Base-by-base conservation (phyloP, 2,888 invertebrate species). In the Tyria jacobaeae region DNA sequence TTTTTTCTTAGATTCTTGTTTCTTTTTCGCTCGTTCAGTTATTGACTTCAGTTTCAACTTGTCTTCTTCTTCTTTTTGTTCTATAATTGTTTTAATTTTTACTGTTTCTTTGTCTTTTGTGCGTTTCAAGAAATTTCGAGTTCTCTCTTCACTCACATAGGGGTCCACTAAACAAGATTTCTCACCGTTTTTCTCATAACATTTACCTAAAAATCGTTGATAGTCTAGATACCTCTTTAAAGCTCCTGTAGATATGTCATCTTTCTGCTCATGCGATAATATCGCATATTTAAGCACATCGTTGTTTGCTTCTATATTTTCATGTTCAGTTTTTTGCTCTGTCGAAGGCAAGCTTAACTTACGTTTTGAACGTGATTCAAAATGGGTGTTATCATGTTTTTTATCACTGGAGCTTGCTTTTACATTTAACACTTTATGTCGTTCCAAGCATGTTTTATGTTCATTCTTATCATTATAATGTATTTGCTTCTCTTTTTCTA, bases 131-230 rank as follows among this genome's bases (percentile, higher is more conserved):
- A n/a, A 49, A 41, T 25, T 39, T 34, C n/a, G 12, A 17, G n/a
- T 6, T 10, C 0, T 53, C 17, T 54, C 31, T 31, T 54, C 41
- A 27, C 7, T 21, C 14, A 25, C 7, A 9, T 54, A 31, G 5
- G 17, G 21, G 31, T 21, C 21, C 21, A 3, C 44, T 21, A 12
- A 21, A 21, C 44, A n/a, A 53, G 5, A 15, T n/a, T 39, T 21
- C 6, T 44, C 15, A 10, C 12, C 0, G 17, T 0, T 7, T 17
- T 44, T 17, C 25, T 35, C 10, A 27, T 55, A 24, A 48, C 35
- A 55, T 37, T 58, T 63, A 34, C 14, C 17, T 37, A 63, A 37
- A 51, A 63, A 63, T 10, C 59, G 50, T 50, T 59, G 50, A 17
- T 63, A 63, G 14, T 50, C 59, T 47, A 54, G 52, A 50, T 56